Evolutionary conservation across 2,888 invertebrate species (phyloP).

Genomic region (Lepidocyrtinus sp.): DNA sequence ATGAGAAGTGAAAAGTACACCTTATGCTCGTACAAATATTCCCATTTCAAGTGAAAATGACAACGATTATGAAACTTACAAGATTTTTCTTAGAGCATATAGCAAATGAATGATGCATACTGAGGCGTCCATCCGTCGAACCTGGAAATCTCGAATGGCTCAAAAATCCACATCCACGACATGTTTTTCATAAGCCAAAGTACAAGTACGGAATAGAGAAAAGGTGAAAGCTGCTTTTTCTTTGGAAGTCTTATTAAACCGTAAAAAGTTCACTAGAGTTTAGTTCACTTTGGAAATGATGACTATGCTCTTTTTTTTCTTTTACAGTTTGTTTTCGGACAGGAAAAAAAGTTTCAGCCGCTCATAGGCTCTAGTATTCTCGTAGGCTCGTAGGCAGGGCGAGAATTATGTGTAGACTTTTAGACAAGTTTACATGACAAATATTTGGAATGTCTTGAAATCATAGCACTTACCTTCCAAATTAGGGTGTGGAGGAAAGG

Average conservation of each 20-base stretch:
- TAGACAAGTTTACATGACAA: background rate
- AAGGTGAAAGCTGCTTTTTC: constrained; percentile 16
- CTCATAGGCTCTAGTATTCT: too few species aligned
- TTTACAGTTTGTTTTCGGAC: background rate
- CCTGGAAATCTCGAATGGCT: too few species aligned
- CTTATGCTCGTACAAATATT: too few species aligned
- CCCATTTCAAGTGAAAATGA: constrained; percentile 28
- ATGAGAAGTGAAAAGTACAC: constrained; percentile 21
- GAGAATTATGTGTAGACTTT: background rate
- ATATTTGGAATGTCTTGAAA: background rate
- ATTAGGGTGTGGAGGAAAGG: too few species aligned
- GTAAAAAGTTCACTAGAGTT: constrained; percentile 12
- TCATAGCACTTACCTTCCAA: constrained; percentile 1
- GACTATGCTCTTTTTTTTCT: constrained; percentile 1
- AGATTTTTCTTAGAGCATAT: too few species aligned
- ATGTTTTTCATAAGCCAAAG: background rate
- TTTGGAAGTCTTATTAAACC: constrained; percentile 10
- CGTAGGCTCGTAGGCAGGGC: background rate
- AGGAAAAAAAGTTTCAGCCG: constrained; percentile 15
- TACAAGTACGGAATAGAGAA: constrained; percentile 8
- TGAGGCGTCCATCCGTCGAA: too few species aligned
- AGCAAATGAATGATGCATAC: constrained; percentile 18
- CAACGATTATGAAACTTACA: constrained; percentile 57
- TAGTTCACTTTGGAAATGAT: background rate
- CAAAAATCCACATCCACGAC: too few species aligned